Conservation (phyloP, 2,797 vertebrate species). For the Catharus ustulatus region DNA sequence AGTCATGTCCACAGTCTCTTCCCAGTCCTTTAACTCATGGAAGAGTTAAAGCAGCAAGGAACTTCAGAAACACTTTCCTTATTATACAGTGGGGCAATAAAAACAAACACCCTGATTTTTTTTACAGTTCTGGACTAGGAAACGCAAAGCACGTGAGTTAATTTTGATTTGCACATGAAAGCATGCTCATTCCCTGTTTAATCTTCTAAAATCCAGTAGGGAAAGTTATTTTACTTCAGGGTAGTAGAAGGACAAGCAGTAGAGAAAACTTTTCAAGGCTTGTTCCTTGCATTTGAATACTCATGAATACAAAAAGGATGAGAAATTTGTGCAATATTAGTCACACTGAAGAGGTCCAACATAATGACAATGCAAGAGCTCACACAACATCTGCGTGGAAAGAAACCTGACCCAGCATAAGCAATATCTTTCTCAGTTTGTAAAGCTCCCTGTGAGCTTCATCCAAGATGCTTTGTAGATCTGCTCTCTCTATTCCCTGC, state of each 20-base stretch:
- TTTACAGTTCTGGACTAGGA: background rate
- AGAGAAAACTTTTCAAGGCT: background rate
- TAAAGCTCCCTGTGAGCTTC: constrained; percentile 7
- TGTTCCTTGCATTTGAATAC: background rate
- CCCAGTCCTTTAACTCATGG: background rate
- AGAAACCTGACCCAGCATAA: constrained; percentile 47
- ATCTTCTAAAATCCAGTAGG: background rate
- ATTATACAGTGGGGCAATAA: background rate
- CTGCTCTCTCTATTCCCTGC: background rate
- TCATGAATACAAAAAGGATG: background rate
- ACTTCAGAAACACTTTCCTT: background rate
- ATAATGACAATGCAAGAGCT: constrained; percentile 32
- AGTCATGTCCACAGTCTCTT: background rate
- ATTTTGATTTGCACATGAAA: background rate
- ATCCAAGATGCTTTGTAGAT: background rate
- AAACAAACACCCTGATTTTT: background rate
- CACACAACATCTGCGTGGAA: constrained; percentile 12
- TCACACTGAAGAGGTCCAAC: constrained; percentile 19
- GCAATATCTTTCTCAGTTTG: constrained; percentile 17
- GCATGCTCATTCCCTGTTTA: background rate
- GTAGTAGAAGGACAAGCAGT: background rate
- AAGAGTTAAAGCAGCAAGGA: background rate
- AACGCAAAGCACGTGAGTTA: background rate
- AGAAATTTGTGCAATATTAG: constrained; percentile 28
- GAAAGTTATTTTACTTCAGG: background rate